Conservation (phyloP, 2,113 vertebrate species). For the Sander vitreus region DNA sequence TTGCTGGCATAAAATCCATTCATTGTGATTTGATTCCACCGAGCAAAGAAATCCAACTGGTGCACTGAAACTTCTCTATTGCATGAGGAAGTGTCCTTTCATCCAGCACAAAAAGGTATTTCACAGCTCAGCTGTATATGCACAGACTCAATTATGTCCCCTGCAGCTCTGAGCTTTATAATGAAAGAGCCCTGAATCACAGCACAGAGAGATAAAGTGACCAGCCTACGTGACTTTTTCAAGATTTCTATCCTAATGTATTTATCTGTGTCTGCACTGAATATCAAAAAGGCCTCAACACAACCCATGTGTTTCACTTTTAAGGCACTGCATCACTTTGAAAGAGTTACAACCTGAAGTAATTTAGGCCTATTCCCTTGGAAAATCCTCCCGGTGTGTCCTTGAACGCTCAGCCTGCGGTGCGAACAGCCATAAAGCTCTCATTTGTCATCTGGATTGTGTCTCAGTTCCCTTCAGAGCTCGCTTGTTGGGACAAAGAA, state of each 20-base stretch:
- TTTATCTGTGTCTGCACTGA: conserved; percentile 41
- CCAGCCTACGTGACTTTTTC: conserved; percentile 24
- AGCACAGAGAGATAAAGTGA: conserved; percentile 55
- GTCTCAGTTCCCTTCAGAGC: conserved; percentile 44
- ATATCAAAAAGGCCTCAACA: conserved; percentile 48
- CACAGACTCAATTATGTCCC: conserved; percentile 56
- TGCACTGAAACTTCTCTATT: conserved; percentile 18
- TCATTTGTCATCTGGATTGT: conserved; percentile 69
- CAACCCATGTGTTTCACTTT: conserved; percentile 34
- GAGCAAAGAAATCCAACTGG: conserved; percentile 1
- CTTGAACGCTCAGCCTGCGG: conserved; percentile 59
- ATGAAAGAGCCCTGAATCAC: conserved; percentile 43
- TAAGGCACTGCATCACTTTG: conserved; percentile 45
- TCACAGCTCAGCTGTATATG: conserved; percentile 33
- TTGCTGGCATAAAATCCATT: not conserved
- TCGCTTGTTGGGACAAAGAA: conserved; percentile 35
- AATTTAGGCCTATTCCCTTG: conserved; percentile 61
- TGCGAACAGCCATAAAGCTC: conserved; percentile 57
- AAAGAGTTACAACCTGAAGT: conserved; percentile 63
- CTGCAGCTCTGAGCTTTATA: conserved; percentile 37
- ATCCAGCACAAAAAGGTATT: conserved; percentile 39
- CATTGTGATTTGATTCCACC: conserved; percentile 21
- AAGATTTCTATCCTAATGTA: conserved; percentile 37
- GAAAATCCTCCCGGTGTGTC: conserved; percentile 65
- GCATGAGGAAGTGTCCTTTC: conserved; percentile 25